Base-by-base conservation (phyloP, 2,888 invertebrate genomes). In the Agrilus biguttatus region DNA sequence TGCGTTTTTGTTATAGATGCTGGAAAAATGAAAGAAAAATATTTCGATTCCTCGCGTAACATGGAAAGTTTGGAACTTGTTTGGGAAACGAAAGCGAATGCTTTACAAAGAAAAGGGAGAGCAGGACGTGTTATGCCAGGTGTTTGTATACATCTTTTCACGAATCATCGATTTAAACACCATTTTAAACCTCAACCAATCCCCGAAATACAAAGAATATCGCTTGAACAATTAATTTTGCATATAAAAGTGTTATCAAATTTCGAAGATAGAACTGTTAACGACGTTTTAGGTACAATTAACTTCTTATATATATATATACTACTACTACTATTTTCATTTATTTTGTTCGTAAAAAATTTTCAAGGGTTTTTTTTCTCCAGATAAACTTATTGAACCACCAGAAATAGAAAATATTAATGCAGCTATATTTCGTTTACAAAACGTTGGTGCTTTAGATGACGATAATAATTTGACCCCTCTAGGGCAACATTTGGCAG, bases 1-100 rank as follows among this genome's bases (percentile, higher is more conserved):
- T 92, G 95, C 53, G 89, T 92, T 1, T 95, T 85, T 60, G 95
- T 96, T 1, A 75, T 96, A 36, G 93, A 96, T 62, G 80, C 81
- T 42, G 95, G 95, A 0, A 77, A 86, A 63, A 92, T 92, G 80
- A 92, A 91, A 66, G 90, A 92, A 65, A 91, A 87, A 58, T 72
- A 74, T 50, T 87, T 83, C 60, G 80, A 83, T 57, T 77, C 86
- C 0, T 85, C 85, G 59, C 79, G 81, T 47, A 89, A 89, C 58
- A 87, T 88, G 86, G 85, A 86, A 53, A 85, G 85, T 39, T 65
- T 95, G 19, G 89, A 89, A 52, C 73, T 83, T 1, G 84, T 85
- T 2, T 92, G 92, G 90, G 88, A 90, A 7, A 91, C 93, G 0
- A 72, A 79, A 34, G 91, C 93, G 1, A 95, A 92, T 66, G 90